Evolutionary conservation across 2,113 vertebrate species (phyloP).

Genomic region (Plecturocebus donacophilus): DNA sequence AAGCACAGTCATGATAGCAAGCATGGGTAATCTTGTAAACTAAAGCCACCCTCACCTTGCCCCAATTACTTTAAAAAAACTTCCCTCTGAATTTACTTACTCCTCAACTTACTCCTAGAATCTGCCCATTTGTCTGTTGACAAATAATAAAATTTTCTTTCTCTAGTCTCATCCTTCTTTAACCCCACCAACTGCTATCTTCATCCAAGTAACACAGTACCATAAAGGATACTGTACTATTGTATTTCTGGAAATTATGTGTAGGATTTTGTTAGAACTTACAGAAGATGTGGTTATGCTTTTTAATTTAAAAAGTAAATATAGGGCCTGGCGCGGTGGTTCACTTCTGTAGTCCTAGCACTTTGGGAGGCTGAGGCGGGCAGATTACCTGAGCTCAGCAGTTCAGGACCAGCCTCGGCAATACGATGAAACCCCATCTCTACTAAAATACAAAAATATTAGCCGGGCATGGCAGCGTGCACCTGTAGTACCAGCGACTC

Average conservation of each 20-base stretch:
- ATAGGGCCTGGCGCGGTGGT: too few species aligned
- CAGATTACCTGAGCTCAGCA: too few species aligned
- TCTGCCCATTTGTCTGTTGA: not conserved
- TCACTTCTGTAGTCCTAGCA: too few species aligned
- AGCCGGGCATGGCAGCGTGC: too few species aligned
- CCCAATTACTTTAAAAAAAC: not conserved
- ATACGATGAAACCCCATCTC: too few species aligned
- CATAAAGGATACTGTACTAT: not conserved
- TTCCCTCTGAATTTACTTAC: not conserved
- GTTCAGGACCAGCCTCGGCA: too few species aligned
- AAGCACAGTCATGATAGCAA: not conserved
- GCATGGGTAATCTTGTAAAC: not conserved
- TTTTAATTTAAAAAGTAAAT: conserved; percentile 30
- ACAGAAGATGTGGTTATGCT: not conserved
- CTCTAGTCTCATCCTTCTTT: not conserved
- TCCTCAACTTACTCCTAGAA: not conserved
- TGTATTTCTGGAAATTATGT: not conserved
- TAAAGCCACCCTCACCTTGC: not conserved
- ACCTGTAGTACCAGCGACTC: too few species aligned
- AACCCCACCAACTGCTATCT: not conserved
- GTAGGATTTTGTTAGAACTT: not conserved
- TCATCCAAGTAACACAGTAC: not conserved
- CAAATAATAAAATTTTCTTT: not conserved
- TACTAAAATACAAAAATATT: too few species aligned
- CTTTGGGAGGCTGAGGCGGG: too few species aligned